These are phyloP conservation scores for Standfussiana lucernea DNA, from an alignment of 2,888 invertebrate species.

Conservation along the genomic window DNA sequence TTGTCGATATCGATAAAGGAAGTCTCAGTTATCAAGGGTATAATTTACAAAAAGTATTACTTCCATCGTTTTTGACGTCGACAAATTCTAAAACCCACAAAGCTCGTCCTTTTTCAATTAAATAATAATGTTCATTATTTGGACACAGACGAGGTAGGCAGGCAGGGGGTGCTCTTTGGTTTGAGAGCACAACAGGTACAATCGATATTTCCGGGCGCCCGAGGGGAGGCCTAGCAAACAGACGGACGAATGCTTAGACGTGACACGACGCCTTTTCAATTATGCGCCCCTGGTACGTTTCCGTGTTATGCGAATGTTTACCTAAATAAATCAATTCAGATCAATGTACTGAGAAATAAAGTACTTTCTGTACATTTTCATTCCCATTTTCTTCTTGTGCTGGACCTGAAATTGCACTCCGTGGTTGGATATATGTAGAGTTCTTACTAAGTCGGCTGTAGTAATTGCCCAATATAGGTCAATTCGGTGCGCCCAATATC, in stretches of 20 bases:
- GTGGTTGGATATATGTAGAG: not conserved
- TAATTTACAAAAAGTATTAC: constrained; percentile 35
- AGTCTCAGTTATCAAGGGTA: constrained; percentile 4
- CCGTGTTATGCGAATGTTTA: constrained; percentile 21
- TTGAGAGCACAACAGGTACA: constrained; percentile 79
- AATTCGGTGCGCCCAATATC: constrained; percentile 43
- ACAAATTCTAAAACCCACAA: constrained; percentile 43
- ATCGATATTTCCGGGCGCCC: constrained; percentile 81
- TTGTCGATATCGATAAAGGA: constrained; percentile 12
- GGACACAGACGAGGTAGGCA: constrained; percentile 59
- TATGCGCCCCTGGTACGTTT: constrained; percentile 45
- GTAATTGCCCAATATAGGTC: constrained; percentile 44
- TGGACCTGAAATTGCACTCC: not conserved
- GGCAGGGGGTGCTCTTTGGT: constrained; percentile 64
- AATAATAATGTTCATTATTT: constrained; percentile 71
- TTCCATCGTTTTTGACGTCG: constrained; percentile 35
- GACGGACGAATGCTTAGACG: constrained; percentile 77
- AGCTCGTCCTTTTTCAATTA: constrained; percentile 67
- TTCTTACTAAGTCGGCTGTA: constrained; percentile 17
- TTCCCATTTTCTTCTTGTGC: not conserved
- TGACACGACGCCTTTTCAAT: constrained; percentile 72
- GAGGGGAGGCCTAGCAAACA: constrained; percentile 73
- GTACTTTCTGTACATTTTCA: not conserved
- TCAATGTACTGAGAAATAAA: constrained; percentile 21
- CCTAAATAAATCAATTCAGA: constrained; percentile 37